Base-by-base conservation (phyloP, 2,113 vertebrate species). In the Sceloporus undulatus region DNA sequence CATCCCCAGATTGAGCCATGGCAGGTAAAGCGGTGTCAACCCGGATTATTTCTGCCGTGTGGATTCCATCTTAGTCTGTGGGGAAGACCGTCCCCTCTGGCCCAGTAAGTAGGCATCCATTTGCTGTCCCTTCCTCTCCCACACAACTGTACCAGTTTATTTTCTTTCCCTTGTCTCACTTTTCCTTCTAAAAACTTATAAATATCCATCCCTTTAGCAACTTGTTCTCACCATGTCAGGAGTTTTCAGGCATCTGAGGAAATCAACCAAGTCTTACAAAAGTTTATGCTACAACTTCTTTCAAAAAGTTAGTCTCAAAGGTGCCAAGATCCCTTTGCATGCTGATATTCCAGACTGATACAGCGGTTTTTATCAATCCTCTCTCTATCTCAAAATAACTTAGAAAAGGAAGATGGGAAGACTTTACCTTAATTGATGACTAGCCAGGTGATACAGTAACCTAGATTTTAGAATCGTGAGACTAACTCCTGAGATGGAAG, bases 391-490 rank as follows among this genome's bases (percentile, higher is more conserved):
- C 48, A 48, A 7, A 19, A 2, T 25, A 66, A 34, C 1, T 38
- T 59, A 73, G 79, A 70, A 66, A 85, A 80, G 54, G 85, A 83
- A 91, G 90, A 89, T 92, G 92, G 74, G 81, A 89, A 85, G 34
- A 10, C 6, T 70, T 18, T 9, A 62, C 27, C n/a, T 77, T 23
- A 25, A 16, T 75, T 66, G 68, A 75, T 66, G 59, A 62, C 62
- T 34, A 76, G 21, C 42, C 34, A 6, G 40, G 81, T 10, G 62
- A 78, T 78, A 40, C 56, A 52, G n/a, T 65, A 38, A n/a, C 68
- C 7, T 78, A 25, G 73, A 21, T 56, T 71, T 71, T 71, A 27
- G 68, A 25, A 11, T 42, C 2, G 48, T 11, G 77, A 34, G 42
- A 42, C 25, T 16, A 52, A 6, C 2, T 66, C 40, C 56, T 2